Conservation (phyloP, 37 sponge, comb jelly and placozoan genomes). For the Haliclona indistincta region DNA sequence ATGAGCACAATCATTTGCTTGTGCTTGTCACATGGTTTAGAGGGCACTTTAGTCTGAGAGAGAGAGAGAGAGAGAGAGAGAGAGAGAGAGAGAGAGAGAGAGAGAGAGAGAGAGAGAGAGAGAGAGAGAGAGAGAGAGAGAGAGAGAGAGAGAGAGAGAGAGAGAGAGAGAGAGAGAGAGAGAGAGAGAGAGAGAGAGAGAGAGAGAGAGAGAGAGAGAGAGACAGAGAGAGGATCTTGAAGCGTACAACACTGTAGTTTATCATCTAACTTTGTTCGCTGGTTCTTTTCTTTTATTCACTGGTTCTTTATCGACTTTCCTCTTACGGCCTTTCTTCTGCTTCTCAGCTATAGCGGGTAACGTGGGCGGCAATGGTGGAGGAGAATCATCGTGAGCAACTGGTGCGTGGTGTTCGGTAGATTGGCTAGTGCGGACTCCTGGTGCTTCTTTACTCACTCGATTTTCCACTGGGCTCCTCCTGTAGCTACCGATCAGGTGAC, state of each 20-base stretch:
- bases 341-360: too few relatives aligned
- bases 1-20: constrained; percentile 65
- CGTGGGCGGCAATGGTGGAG: too few relatives aligned
- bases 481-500: too few relatives aligned
- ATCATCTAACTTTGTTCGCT: too few relatives aligned
- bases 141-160: constrained; percentile 20
- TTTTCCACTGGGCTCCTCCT: too few relatives aligned
- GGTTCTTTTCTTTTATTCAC: too few relatives aligned
- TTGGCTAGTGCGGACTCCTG: too few relatives aligned
- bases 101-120: constrained; percentile 22
- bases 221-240: not conserved
- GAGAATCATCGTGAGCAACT: too few relatives aligned
- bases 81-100: constrained; percentile 20
- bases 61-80: constrained; percentile 22
- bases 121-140: constrained; percentile 22
- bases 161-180: constrained; percentile 22
- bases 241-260: not conserved
- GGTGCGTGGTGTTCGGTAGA: too few relatives aligned
- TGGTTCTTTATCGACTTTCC: too few relatives aligned
- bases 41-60: constrained; percentile 18
- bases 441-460: too few relatives aligned
- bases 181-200: constrained; percentile 22
- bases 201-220: constrained; percentile 20
- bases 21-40: constrained; percentile 26
- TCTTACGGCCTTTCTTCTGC: too few relatives aligned